These are phyloP conservation scores for Ptychobarbus kaznakovi DNA, from an alignment of 2,797 vertebrate species.

Conservation along the genomic window DNA sequence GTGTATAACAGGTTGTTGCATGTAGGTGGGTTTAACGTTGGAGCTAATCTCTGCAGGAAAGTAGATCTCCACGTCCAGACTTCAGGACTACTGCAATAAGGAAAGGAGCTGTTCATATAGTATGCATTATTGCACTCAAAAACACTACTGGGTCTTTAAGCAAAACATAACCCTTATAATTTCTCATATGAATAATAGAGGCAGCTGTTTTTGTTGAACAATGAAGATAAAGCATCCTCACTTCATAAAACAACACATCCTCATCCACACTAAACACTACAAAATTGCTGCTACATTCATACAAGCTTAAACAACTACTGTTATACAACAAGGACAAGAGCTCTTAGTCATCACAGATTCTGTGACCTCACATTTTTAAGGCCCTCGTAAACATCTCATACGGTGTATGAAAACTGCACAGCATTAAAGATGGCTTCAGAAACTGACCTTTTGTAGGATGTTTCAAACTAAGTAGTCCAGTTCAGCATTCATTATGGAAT, in stretches of 20 bases:
- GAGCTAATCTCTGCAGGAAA: not conserved
- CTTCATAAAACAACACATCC: not conserved
- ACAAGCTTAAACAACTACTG: not conserved
- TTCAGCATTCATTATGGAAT: slow-evolving; percentile 87
- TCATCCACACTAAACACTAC: not conserved
- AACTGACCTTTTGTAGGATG: not conserved
- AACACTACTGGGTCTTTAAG: too few relatives aligned
- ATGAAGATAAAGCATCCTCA: not conserved
- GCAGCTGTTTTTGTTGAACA: not conserved
- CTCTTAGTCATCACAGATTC: not conserved
- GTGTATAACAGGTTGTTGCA: too few relatives aligned
- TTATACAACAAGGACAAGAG: not conserved
- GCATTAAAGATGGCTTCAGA: not conserved
- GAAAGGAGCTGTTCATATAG: not conserved
- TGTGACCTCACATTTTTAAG: not conserved
- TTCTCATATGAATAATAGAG: not conserved
- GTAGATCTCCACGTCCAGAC: not conserved
- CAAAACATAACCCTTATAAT: too few relatives aligned
- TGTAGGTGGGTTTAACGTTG: not conserved
- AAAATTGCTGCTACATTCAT: not conserved
- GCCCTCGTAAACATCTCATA: not conserved
- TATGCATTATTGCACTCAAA: not conserved
- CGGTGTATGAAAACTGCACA: not conserved
- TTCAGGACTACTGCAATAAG: not conserved
- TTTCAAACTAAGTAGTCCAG: slow-evolving; percentile 90